Evolutionary conservation across 2,888 invertebrate species (phyloP), one percentile per base, ranked within the genome.

Genomic region (Ischnura elegans): DNA sequence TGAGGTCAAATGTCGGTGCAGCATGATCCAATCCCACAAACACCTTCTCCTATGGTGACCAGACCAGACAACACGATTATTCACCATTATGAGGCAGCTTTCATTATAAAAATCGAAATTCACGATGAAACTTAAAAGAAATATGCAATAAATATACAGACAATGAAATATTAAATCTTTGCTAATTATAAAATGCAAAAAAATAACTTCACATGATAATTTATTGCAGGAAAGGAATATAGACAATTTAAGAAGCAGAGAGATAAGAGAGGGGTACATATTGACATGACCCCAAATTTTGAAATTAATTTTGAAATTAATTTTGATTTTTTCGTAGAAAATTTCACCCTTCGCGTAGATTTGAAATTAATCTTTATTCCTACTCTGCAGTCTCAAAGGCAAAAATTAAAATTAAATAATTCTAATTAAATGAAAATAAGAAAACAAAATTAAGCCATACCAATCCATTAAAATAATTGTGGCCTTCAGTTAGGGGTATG

Each of bases 11-110:
- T 94, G 97, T 97, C 94, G 97, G 97, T 47, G 98, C 98, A 93
- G 98, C 97, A 96, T 97, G 97, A 95, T 98, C 98, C 95, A 98
- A 96, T 84, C 98, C 98, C 95, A 98, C 97, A 95, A 97, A 97
- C 94, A 98, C 97, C 96, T 98, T 98, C 95, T 98, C 98, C 95
- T 97, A 96, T 46, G 21, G 25, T 13, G 29, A 87, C 1, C 55
- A 90, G 47, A 90, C 13, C n/a, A n/a, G n/a, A n/a, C n/a, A n/a
- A n/a, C n/a, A n/a, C n/a, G n/a, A n/a, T n/a, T n/a, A n/a, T n/a
- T n/a, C n/a, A n/a, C 86, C 29, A 84, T n/a, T n/a, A 46, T 86
- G 29, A 0, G 13, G 45, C n/a, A 19, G 45, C 4, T 87, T 45
- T 13, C n/a, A 47, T 86, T 86, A 86, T 19, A 43, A 86, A 86